A percentile compares a stretch with the other conserved stretches of the same genome.
These are phyloP conservation scores for Calliopsis andreniformis DNA, from an alignment of 1,140 invertebrate species.

Conservation along the genomic window DNA sequence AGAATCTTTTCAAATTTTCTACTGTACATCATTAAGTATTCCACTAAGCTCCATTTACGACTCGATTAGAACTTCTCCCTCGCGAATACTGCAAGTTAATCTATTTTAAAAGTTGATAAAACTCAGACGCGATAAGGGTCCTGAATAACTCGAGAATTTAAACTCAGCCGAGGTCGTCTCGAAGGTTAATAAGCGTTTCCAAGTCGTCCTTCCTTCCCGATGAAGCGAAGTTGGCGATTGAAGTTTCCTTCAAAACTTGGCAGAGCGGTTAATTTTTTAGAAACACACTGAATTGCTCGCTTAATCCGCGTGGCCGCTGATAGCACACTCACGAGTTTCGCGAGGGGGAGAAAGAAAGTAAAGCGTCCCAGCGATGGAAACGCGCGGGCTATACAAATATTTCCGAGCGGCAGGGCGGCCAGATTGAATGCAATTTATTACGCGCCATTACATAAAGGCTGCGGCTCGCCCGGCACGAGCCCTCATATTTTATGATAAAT, in stretches of 20 bases:
- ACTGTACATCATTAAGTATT: too few species aligned
- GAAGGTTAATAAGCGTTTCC: background rate
- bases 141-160: too few species aligned
- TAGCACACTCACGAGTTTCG: background rate
- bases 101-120: too few species aligned
- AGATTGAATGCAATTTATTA: slow-evolving; percentile 73
- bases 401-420: slow-evolving; percentile 54
- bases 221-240: too few species aligned
- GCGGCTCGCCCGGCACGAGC: slow-evolving; percentile 57
- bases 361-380: slow-evolving; percentile 43
- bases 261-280: background rate
- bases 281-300: background rate
- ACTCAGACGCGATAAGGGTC: too few species aligned
- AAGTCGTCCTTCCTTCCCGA: background rate
- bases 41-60: too few species aligned
- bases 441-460: slow-evolving; percentile 68
- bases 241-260: too few species aligned
- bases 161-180: too few species aligned
- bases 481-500: slow-evolving; percentile 75
- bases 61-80: too few species aligned
- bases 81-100: too few species aligned
- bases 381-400: slow-evolving; percentile 52
- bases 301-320: background rate
- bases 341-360: slow-evolving; percentile 1
- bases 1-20: too few species aligned